Conservation (phyloP, 2,797 vertebrate genomes). For the Psittacula echo region DNA sequence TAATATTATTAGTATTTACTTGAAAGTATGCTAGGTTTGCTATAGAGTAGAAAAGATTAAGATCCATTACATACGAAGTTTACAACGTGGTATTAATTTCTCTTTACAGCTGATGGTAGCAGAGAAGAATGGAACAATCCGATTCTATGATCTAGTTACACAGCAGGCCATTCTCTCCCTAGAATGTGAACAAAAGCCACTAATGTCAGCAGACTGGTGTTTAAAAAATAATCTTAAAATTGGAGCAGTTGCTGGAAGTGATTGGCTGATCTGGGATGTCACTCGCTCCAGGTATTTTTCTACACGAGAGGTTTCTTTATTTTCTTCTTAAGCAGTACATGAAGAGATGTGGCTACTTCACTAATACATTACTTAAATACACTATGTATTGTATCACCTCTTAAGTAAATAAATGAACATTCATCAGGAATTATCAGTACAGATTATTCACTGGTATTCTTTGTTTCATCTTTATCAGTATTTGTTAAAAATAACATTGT, state of each 20-base stretch:
- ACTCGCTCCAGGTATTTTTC: constrained; percentile 89
- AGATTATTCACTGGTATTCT: not conserved
- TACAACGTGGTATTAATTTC: not conserved
- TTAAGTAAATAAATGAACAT: not conserved
- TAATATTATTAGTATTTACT: not conserved
- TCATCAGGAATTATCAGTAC: not conserved
- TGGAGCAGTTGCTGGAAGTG: constrained; percentile 91
- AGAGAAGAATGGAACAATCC: constrained; percentile 93
- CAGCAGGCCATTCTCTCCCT: constrained; percentile 95
- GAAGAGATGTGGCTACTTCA: not conserved
- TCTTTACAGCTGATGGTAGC: constrained; percentile 92
- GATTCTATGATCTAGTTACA: constrained; percentile 93
- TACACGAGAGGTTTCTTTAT: not conserved
- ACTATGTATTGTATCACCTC: not conserved
- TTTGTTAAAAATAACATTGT: not conserved
- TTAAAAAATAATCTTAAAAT: constrained; percentile 93
- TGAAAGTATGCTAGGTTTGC: not conserved
- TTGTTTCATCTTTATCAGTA: not conserved
- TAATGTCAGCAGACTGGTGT: constrained; percentile 98
- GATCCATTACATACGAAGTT: not conserved
- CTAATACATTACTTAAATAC: not conserved
- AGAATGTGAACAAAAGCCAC: constrained; percentile 88
- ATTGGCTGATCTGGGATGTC: constrained; percentile 98
- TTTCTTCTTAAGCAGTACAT: not conserved
- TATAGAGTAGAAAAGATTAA: not conserved